Base-by-base conservation (phyloP, 2,797 vertebrate species). In the Typhlichthys subterraneus region DNA sequence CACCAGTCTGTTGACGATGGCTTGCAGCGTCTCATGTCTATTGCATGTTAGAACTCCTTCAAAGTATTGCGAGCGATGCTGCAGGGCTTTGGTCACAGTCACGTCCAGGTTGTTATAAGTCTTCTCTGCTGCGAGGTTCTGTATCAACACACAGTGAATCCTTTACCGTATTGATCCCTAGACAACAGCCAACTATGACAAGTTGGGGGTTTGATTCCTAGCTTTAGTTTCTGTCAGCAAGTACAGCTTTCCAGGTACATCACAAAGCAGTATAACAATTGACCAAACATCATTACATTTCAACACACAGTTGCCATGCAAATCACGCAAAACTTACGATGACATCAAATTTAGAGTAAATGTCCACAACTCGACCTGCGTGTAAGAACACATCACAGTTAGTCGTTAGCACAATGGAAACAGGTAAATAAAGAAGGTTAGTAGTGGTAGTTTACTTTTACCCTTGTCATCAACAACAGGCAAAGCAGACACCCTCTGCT, bases 301-400 rank as follows among this genome's bases (percentile, higher is more conserved):
- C 33, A 12, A 47, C 13, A 7, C n/a, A 17, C 9, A 56, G 23
- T 23, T 23, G 23, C 23, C 23, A 23, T 23, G 19, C 29, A 58
- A 14, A 10, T 14, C 12, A 13, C 11, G 13, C n/a, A 29, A 67
- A 73, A 99, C 97, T 97, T 92, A 99, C 97, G 73, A 99, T 99
- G 54, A 98, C 97, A 12, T 99, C 97, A 76, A 99, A 99, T 80
- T 99, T 99, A 61, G 97, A 99, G 90, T 99, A 99, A 79, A 99
- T 98, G 81, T 99, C 97, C 76, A 98, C 96, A 74, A 98, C 97
- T 49, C 93, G 95, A 48, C 97, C 97, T 99, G 80, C 52, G 70
- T 68, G 17, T 72, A 56, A 90, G 49, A 74, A 54, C 12, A 17
- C 6, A 0, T 3, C 23, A 38, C 10, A 70, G 23, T 71, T 8